phyloP scores from a whole-genome alignment of 23 tunicate genomes.

The Corella eumyota region DNA sequence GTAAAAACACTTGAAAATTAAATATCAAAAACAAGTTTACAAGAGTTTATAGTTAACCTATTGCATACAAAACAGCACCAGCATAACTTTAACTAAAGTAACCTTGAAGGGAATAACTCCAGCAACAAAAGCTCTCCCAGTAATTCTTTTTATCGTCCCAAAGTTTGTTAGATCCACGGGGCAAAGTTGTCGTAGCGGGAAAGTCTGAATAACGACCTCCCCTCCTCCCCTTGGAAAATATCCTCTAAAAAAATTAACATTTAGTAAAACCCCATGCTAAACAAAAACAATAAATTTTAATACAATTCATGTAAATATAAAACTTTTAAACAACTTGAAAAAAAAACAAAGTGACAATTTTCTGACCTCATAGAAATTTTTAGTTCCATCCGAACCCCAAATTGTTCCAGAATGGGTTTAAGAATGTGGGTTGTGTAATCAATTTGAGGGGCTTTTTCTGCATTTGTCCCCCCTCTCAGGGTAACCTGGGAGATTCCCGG shows the following conservation, averaged over 20 bases:
- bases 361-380: too few relatives aligned
- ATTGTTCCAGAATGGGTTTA: slow-evolving; percentile 52
- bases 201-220: slow-evolving; percentile 43
- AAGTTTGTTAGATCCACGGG: slow-evolving; percentile 65
- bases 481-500: slow-evolving; percentile 55
- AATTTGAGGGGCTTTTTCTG: slow-evolving; percentile 79
- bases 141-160: slow-evolving; percentile 63
- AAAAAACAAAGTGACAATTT: too few relatives aligned
- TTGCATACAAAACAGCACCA: too few relatives aligned
- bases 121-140: slow-evolving; percentile 87
- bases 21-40: too few relatives aligned
- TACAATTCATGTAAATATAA: too few relatives aligned
- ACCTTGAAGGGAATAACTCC: slow-evolving; percentile 86
- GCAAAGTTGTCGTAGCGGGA: slow-evolving; percentile 46
- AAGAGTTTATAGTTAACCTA: too few relatives aligned
- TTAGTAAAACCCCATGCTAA: too few relatives aligned
- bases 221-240: slow-evolving; percentile 90
- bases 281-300: too few relatives aligned
- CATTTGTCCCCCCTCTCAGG: slow-evolving; percentile 81
- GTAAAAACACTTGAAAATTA: too few relatives aligned
- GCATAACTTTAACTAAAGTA: too few relatives aligned
- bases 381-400: slow-evolving; percentile 72
- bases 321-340: too few relatives aligned
- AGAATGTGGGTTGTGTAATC: slow-evolving; percentile 70
- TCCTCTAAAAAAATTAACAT: too few relatives aligned